Conservation (phyloP, 2,113 vertebrate genomes). For the Archocentrus centrarchus region DNA sequence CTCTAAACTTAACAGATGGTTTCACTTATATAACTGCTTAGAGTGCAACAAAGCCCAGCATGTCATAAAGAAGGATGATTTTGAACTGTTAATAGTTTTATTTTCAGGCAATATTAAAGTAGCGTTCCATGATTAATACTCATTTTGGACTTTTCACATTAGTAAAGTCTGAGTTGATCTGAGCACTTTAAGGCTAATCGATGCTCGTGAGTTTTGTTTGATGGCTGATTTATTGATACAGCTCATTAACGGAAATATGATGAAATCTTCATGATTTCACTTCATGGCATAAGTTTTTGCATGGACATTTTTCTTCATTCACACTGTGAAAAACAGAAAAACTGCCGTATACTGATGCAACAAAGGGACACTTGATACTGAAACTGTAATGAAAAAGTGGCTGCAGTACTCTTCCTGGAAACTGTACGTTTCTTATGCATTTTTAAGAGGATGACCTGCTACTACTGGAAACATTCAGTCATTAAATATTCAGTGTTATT, state of each 20-base stretch:
- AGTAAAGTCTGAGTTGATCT: not conserved
- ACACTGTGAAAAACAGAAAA: not conserved
- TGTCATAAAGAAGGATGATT: not conserved
- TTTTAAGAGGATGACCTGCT: constrained; percentile 7
- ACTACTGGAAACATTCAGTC: not conserved
- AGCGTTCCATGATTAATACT: too few species aligned
- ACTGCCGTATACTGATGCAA: not conserved
- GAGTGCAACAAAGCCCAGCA: not conserved
- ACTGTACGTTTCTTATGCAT: not conserved
- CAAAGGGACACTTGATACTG: not conserved
- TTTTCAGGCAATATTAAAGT: too few species aligned
- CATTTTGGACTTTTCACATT: not conserved
- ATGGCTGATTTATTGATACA: not conserved
- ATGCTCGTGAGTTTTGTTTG: not conserved
- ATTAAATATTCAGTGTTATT: constrained; percentile 11
- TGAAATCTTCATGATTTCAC: not conserved
- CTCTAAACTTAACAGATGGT: not conserved
- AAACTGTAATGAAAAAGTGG: not conserved
- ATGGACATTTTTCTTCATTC: not conserved
- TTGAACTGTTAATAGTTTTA: not conserved
- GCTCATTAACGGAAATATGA: constrained; percentile 20
- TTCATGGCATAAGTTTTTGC: not conserved
- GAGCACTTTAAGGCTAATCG: too few species aligned
- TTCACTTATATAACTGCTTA: too few species aligned
- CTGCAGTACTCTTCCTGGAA: not conserved